Evolutionary conservation across 2,113 vertebrate species (phyloP), one percentile per base, ranked within the genome.

Genomic region (Periophthalmodon schlosseri): DNA sequence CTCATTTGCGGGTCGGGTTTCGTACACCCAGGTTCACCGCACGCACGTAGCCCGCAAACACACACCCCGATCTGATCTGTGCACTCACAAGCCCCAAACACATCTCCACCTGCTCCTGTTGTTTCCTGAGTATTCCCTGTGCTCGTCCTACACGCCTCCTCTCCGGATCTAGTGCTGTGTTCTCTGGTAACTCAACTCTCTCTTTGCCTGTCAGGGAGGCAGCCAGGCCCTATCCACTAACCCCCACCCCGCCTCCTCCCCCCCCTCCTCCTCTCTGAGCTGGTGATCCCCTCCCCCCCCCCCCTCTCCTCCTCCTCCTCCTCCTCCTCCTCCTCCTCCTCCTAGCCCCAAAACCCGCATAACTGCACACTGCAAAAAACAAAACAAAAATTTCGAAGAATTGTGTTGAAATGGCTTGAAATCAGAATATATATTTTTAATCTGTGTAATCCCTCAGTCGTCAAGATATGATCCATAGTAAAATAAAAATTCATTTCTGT

Each of bases 121-220:
- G 75, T 69, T 34, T 36, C 81, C 72, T 0, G 12, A 49, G 76
- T 68, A 16, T 1, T n/a, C 20, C 23, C 36, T 49, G 68, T 28
- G 71, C 74, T 69, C 36, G 56, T 57, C 64, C 28, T 21, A 64
- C 34, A 60, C 72, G 63, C 33, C 71, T 72, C 68, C 73, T 39
- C 68, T 36, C 63, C 74, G 67, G 39, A 72, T 72, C 68, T 70
- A 50, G 60, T 49, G 66, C 54, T 6, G 72, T 69, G 71, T 68
- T 83, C 79, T 70, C 76, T 66, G 78, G 74, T 70, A 70, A 75
- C 87, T 69, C 76, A 76, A 63, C 72, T 28, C 54, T 76, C 66
- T 56, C 52, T n/a, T n/a, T 72, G 72, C 33, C 65, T 74, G 76
- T 78, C 75, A 82, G 46, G 23, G 77, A 77, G 79, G 44, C 23